Evolutionary conservation across 2,797 vertebrate genomes (phyloP), one percentile per base, ranked within the genome.

Genomic region (Cheirogaleus major): DNA sequence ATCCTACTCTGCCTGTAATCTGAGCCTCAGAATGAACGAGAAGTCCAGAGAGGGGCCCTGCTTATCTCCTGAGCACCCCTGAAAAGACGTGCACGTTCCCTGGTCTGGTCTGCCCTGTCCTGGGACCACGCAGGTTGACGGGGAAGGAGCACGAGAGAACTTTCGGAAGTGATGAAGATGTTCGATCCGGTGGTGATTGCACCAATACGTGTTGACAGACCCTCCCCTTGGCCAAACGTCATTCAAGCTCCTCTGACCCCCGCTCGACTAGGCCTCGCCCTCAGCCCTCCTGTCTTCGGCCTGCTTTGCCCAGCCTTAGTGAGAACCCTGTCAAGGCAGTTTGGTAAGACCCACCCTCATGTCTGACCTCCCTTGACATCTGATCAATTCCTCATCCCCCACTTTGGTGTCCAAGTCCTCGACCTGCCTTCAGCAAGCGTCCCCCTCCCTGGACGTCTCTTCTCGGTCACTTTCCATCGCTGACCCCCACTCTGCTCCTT

Each of bases 31-130:
- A 57, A 38, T 30, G 25, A 17, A 80, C 0, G 8, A 80, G 4
- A 80, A 80, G 41, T 30, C 52, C 25, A 80, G 52, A 80, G 23
- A 80, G 52, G 23, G 57, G 23, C 35, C 15, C 22, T 9, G n/a
- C 50, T 25, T 23, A 5, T 22, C 38, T n/a, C 50, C 18, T 1
- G 0, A 27, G 45, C 32, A 20, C 25, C 55, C 43, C 41, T 30
- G 11, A 13, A 5, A 50, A 32, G 76, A 22, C 0, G 4, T 27
- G 1, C 3, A 0, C 11, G 32, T 55, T 41, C 35, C 67, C 27
- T 17, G 5, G 35, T 11, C 14, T 7, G 15, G 41, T 65, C 70
- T 55, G 45, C 7, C 25, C n/a, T 15, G 35, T 4, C 69, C 63
- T 57, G 27, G 22, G 55, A 15, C 41, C n/a, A 12, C 0, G 18